A percentile compares a stretch with the other conserved stretches of the same genome.
Evolutionary conservation across 2,888 invertebrate genomes (phyloP).

Genomic region (Sphaeridia pumilis): DNA sequence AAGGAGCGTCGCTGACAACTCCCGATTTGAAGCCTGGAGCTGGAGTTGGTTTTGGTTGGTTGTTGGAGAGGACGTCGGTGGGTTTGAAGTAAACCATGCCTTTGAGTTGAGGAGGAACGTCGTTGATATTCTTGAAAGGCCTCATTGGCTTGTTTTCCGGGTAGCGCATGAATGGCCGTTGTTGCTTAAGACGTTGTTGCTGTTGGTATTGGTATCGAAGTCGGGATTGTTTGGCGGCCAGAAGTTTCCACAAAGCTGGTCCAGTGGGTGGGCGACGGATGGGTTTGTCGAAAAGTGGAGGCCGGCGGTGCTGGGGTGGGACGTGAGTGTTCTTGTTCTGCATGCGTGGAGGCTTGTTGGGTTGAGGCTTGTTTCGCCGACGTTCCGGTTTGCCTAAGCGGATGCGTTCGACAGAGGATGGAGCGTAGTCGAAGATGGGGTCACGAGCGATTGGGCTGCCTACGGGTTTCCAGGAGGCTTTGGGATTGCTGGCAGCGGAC

Average conservation of each 20-base stretch:
- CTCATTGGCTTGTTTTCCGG: slow-evolving; percentile 10
- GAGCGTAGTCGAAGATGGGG: slow-evolving; percentile 34
- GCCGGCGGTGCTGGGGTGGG: background rate
- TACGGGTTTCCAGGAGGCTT: slow-evolving; percentile 24
- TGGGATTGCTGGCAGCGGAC: background rate
- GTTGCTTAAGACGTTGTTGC: slow-evolving; percentile 9
- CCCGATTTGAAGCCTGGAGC: slow-evolving; percentile 16
- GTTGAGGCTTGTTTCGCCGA: slow-evolving; percentile 2
- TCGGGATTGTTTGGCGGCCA: slow-evolving; percentile 26
- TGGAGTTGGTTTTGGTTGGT: background rate
- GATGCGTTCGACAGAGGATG: slow-evolving; percentile 31
- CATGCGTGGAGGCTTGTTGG: background rate
- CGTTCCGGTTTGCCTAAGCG: slow-evolving; percentile 18
- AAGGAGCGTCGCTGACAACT: slow-evolving; percentile 16
- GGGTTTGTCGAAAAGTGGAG: slow-evolving; percentile 5
- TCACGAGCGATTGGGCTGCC: slow-evolving; percentile 31
- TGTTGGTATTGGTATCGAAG: slow-evolving; percentile 15
- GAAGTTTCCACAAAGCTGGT: slow-evolving; percentile 30
- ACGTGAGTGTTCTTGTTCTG: background rate
- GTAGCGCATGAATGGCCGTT: slow-evolving; percentile 13
- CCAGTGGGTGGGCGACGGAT: slow-evolving; percentile 6
- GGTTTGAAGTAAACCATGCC: slow-evolving; percentile 33
- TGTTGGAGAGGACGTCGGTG: slow-evolving; percentile 20
- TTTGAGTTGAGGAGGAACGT: slow-evolving; percentile 27
- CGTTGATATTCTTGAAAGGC: slow-evolving; percentile 23